Conservation (phyloP, 2,113 vertebrate species). For the Chascanopsetta lugubris region DNA sequence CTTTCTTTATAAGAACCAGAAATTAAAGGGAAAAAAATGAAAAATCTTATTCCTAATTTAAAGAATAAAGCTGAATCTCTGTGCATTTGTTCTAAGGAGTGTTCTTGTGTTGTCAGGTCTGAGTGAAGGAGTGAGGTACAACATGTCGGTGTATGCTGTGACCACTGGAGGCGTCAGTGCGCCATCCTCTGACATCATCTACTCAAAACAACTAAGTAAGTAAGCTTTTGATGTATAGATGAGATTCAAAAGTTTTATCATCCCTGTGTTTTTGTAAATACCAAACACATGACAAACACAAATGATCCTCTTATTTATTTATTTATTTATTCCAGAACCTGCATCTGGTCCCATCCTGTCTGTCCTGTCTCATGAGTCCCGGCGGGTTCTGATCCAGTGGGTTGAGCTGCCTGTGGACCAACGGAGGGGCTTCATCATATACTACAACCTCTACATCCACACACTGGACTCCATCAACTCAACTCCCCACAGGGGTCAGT, state of each 20-base stretch:
- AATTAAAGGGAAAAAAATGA: not conserved
- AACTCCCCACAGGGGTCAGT: slow-evolving; percentile 51
- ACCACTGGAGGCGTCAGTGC: slow-evolving; percentile 67
- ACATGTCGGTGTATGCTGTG: slow-evolving; percentile 75
- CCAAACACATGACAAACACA: not conserved
- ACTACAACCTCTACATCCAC: slow-evolving; percentile 71
- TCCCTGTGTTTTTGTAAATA: not conserved
- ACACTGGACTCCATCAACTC: slow-evolving; percentile 26
- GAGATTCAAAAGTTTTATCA: not conserved
- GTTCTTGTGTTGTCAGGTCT: slow-evolving; percentile 62
- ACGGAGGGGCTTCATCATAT: slow-evolving; percentile 75
- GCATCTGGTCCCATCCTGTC: slow-evolving; percentile 54
- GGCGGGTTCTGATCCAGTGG: slow-evolving; percentile 65
- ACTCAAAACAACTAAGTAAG: slow-evolving; percentile 76
- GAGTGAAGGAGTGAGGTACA: slow-evolving; percentile 69
- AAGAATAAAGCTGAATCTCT: not conserved
- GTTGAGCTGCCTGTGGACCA: slow-evolving; percentile 59
- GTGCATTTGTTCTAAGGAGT: slow-evolving; percentile 2
- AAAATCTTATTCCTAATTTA: not conserved
- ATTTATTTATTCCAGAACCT: slow-evolving; percentile 63
- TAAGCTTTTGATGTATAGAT: not conserved
- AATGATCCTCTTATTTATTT: not conserved
- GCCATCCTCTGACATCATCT: slow-evolving; percentile 63
- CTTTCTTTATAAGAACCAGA: not conserved
- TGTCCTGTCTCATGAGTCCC: slow-evolving; percentile 29